phyloP scores from a whole-genome alignment of 2,797 vertebrate species.

The Toxotes lorentzi region DNA sequence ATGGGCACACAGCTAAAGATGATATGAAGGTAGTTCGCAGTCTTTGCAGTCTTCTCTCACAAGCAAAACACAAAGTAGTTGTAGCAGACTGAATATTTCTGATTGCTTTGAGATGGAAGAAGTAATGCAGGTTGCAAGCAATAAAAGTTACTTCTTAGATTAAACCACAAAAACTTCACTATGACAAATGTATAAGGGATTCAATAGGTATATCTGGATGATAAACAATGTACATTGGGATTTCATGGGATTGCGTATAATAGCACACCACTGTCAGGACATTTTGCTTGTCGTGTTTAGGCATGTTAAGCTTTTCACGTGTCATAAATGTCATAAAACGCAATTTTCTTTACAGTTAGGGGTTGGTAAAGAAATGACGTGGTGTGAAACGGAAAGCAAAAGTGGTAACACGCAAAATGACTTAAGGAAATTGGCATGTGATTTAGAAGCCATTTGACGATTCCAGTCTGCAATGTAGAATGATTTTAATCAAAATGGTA shows the following conservation, averaged over 20 bases:
- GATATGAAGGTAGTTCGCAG: constrained; percentile 15
- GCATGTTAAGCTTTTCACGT: no score
- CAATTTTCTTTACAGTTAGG: no score
- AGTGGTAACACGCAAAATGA: no score
- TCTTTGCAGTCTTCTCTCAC: background rate
- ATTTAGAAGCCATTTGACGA: no score
- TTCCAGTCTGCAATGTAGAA: no score
- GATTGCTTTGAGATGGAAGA: background rate
- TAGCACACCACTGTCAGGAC: no score
- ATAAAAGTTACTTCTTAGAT: constrained; percentile 2
- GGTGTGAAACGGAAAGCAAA: background rate
- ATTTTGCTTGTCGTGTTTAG: no score
- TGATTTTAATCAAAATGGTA: background rate
- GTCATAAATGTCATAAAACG: no score
- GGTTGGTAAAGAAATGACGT: no score
- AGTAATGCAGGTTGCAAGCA: background rate
- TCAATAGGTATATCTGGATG: background rate
- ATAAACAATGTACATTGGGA: background rate
- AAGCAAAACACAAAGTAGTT: constrained; percentile 21
- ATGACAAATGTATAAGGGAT: background rate
- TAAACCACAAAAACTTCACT: constrained; percentile 4
- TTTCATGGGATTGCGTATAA: no score
- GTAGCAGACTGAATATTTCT: background rate
- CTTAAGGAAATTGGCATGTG: no score
- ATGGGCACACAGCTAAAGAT: constrained; percentile 1